A percentile compares a stretch with the other conserved stretches of the same genome.
These are phyloP conservation scores for Redunca redunca DNA, from an alignment of 2,113 vertebrate genomes.

Conservation along the genomic window DNA sequence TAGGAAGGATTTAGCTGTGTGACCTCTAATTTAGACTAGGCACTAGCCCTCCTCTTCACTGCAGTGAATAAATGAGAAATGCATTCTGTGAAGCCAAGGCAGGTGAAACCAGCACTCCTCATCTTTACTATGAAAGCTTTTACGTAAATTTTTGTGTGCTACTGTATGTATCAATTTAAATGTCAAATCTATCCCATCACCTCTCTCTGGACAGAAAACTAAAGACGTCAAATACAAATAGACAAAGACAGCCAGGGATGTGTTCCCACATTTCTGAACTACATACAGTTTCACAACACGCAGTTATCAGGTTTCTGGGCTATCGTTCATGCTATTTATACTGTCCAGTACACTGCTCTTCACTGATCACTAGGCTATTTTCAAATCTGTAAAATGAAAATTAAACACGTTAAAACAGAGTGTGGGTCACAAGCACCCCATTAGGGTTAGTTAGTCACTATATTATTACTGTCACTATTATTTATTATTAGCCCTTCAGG, in stretches of 20 bases:
- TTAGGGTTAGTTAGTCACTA: background rate
- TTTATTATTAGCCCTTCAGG: background rate
- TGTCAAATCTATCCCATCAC: background rate
- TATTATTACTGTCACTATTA: background rate
- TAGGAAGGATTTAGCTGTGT: background rate
- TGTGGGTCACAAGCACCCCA: background rate
- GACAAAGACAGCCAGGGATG: background rate
- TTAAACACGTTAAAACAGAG: background rate
- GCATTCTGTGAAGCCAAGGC: background rate
- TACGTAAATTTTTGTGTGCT: background rate
- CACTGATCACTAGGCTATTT: background rate
- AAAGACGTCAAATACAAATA: background rate
- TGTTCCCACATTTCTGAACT: background rate
- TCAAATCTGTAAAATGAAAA: background rate
- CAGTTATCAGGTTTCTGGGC: background rate
- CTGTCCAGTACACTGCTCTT: background rate
- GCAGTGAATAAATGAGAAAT: background rate
- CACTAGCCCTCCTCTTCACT: background rate
- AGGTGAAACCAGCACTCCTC: background rate
- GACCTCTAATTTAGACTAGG: background rate
- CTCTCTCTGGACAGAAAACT: background rate
- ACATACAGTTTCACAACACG: background rate
- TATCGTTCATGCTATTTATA: background rate
- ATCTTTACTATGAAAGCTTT: background rate
- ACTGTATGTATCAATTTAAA: background rate